Evolutionary conservation across 2,888 invertebrate species (phyloP).

Genomic region (Leptopterna dolabrata): DNA sequence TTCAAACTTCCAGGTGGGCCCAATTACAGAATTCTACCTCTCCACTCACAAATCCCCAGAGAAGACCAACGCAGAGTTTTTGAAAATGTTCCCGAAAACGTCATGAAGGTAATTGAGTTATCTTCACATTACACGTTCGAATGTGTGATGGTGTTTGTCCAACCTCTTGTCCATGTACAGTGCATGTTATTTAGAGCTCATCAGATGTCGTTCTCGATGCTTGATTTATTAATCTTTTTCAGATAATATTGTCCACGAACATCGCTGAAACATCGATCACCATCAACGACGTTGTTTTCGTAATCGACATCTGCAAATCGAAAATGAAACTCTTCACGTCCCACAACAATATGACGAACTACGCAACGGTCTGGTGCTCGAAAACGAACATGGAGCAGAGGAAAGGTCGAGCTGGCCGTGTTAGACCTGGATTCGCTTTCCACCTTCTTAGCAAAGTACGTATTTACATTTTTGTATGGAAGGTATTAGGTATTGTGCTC

Average conservation of each 20-base stretch:
- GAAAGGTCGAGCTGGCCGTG: constrained; percentile 95
- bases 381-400: constrained; percentile 94
- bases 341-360: constrained; percentile 98
- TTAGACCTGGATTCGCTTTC: constrained; percentile 92
- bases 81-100: constrained; percentile 82
- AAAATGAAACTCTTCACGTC: constrained; percentile 98
- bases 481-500: no score
- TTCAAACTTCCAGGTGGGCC: constrained; percentile 68
- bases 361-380: constrained; percentile 96
- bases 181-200: no score
- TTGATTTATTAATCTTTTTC: constrained; percentile 61
- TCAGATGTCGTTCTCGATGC: neutral
- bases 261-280: constrained; percentile 99
- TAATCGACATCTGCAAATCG: constrained; percentile 96
- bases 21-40: constrained; percentile 83
- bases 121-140: no score
- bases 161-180: no score
- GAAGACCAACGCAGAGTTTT: constrained; percentile 96
- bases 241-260: constrained; percentile 96
- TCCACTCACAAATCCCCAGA: constrained; percentile 97
- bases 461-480: neutral
- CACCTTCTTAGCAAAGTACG: constrained; percentile 83
- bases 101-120: constrained; percentile 84
- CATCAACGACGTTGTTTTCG: constrained; percentile 97
- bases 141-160: no score